Base-by-base conservation (phyloP, 1,140 invertebrate genomes). In the Drosophila nasuta region DNA sequence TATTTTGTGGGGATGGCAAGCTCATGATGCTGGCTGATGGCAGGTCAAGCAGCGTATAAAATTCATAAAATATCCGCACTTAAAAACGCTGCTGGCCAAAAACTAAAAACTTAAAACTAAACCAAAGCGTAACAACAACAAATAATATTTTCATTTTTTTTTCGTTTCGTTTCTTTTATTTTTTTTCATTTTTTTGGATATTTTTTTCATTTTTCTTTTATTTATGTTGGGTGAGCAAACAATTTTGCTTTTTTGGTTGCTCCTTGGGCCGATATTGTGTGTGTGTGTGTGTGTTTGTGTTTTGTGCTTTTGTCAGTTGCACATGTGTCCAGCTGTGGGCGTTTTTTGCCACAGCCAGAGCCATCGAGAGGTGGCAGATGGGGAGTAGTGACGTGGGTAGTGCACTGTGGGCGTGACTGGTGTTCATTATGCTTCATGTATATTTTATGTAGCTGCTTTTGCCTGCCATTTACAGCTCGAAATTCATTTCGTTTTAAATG, bases 11-110 rank as follows among this genome's bases (percentile, higher is more conserved):
- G 56, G 45, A 6, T 8, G 11, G 25, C 5, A 0, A 28, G 48
- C 48, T 17, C 62, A 43, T 77, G 78, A 70, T 75, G 79, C 81
- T 74, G 79, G 62, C 77, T 74, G 79, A 58, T 63, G 77, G 68
- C 70, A 81, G 85, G 78, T 88, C 83, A 66, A 88, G 85, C 67
- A 81, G 85, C 85, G 83, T 73, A 88, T 88, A 83, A 88, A 88
- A 88, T 88, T 88, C 85, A 88, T 78, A 88, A 88, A 88, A 88
- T 88, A 88, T 88, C 83, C 80, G 83, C 80, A 88, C 83, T 88
- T 83, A 70, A 69, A 65, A 77, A 77, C 51, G 70, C 70, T 63
- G 54, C 67, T 45, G 62, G 81, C 67, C 77, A 63, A 77, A 76
- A 79, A 57, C 76, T 79, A 63, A 68, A 73, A 75, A 75, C 72